These are phyloP conservation scores for Trichogramma evanescens DNA, from an alignment of 2,888 invertebrate genomes.

Conservation along the genomic window DNA sequence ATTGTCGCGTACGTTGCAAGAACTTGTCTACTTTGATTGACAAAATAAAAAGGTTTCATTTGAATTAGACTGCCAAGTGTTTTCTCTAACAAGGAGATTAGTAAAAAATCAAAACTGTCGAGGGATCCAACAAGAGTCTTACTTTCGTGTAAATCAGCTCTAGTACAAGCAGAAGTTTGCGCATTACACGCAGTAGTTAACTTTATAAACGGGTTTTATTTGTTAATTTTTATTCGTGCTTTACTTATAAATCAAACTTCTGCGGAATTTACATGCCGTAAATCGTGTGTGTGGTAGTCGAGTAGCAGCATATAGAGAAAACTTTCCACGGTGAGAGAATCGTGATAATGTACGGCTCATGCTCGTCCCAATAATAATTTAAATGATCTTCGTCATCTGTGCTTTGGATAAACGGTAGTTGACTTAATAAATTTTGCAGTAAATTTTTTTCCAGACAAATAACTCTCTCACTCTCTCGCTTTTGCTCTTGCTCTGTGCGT, in stretches of 20 bases:
- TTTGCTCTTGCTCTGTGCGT: not conserved
- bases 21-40: too few species aligned
- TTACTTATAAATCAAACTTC: slow-evolving; percentile 25
- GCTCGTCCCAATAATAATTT: slow-evolving; percentile 18
- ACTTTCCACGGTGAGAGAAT: slow-evolving; percentile 6
- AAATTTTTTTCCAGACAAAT: not conserved
- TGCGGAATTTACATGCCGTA: slow-evolving; percentile 11
- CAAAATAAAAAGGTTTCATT: not conserved
- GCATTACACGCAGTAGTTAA: slow-evolving; percentile 23
- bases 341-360: slow-evolving; percentile 16
- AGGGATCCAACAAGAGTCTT: not conserved
- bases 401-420: slow-evolving; percentile 16
- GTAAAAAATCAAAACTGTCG: too few species aligned
- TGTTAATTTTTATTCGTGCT: slow-evolving; percentile 22
- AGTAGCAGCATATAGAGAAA: not conserved
- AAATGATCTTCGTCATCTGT: slow-evolving; percentile 5
- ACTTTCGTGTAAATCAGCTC: slow-evolving; percentile 22
- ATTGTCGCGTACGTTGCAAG: too few species aligned
- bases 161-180: slow-evolving; percentile 19
- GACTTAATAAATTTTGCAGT: slow-evolving; percentile 17
- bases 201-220: slow-evolving; percentile 30
- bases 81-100: not conserved
- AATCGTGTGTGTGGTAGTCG: slow-evolving; percentile 1
- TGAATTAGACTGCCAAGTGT: not conserved
- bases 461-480: not conserved